Evolutionary conservation across 2,888 invertebrate species (phyloP), one percentile per base, ranked within the genome.

Genomic region (Thalpophila matura): DNA sequence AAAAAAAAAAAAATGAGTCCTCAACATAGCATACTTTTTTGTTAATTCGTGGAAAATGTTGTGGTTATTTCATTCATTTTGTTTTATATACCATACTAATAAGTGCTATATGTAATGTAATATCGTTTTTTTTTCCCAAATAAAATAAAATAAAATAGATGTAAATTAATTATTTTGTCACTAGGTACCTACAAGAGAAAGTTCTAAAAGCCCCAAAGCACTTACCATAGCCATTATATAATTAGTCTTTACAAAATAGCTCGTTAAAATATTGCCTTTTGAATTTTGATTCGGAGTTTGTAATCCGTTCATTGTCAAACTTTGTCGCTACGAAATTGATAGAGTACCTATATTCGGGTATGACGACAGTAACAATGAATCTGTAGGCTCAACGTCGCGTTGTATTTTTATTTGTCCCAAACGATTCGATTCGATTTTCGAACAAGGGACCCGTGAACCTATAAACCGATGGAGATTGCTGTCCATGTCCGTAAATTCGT

Each of bases 211-310:
- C n/a, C n/a, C 20, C n/a, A 18, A 29, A 63, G 43, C n/a, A 49
- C n/a, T 50, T 14, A 18, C 16, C 0, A 2, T 35, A 31, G 3
- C 18, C n/a, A 46, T 61, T 18, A 46, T 37, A 37, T 18, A 45
- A 55, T 46, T 45, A 49, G 33, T 33, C 1, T 16, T 33, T 6
- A 29, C 5, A 3, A 49, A 49, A 49, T 18, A 40, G 14, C 20
- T n/a, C 10, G 10, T 27, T 38, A 29, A 31, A 61, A 20, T 33
- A 10, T 43, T 43, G 10, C 3, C 4, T 31, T 24, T 20, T 1
- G 4, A 65, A 46, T 51, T 31, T 49, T 31, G 2, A 31, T 26
- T 31, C 7, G n/a, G 6, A 12, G 12, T 38, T 71, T 16, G 7
- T 49, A 16, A 47, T 55, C 6, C 14, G 1, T 35, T 54, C 18